Evolutionary conservation across 2,113 vertebrate genomes (phyloP).

Genomic region (Forbesichthys agassizii): DNA sequence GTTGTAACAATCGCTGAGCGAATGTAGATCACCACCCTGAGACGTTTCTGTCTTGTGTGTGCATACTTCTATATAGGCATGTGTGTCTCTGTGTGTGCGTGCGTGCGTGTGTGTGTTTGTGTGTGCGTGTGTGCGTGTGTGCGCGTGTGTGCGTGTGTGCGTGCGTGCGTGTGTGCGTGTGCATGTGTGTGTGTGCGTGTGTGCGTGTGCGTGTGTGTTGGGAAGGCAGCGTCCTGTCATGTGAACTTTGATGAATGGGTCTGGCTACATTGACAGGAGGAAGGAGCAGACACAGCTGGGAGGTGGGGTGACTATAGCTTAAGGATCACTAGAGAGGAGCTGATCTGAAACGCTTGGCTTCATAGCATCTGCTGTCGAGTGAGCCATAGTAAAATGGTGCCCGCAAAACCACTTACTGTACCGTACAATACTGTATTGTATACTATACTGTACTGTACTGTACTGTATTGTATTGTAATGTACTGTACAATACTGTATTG

Average conservation of each 20-base stretch:
- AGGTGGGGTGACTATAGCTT: constrained; percentile 25
- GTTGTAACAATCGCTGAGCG: constrained; percentile 8
- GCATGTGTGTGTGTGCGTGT: not conserved
- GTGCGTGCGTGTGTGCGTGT: constrained; percentile 12
- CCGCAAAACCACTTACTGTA: constrained; percentile 16
- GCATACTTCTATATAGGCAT: too few relatives aligned
- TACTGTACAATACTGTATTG: not conserved
- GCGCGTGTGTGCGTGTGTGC: not conserved
- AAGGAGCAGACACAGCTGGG: constrained; percentile 47
- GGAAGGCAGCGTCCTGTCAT: not conserved
- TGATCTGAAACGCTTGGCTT: constrained; percentile 51
- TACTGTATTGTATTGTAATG: not conserved
- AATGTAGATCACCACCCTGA: not conserved
- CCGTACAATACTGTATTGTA: not conserved
- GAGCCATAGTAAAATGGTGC: constrained; percentile 41
- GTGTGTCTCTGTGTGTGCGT: not conserved
- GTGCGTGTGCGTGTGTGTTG: not conserved
- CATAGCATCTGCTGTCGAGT: constrained; percentile 52
- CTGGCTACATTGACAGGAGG: constrained; percentile 33
- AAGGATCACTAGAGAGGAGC: constrained; percentile 51
- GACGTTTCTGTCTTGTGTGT: constrained; percentile 5
- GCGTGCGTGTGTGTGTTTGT: constrained; percentile 7
- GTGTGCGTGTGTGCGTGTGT: not conserved
- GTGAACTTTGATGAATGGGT: constrained; percentile 44
- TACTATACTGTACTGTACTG: not conserved